These are phyloP conservation scores for Drosophila mettleri DNA, from an alignment of 2,888 invertebrate genomes.

Conservation along the genomic window DNA sequence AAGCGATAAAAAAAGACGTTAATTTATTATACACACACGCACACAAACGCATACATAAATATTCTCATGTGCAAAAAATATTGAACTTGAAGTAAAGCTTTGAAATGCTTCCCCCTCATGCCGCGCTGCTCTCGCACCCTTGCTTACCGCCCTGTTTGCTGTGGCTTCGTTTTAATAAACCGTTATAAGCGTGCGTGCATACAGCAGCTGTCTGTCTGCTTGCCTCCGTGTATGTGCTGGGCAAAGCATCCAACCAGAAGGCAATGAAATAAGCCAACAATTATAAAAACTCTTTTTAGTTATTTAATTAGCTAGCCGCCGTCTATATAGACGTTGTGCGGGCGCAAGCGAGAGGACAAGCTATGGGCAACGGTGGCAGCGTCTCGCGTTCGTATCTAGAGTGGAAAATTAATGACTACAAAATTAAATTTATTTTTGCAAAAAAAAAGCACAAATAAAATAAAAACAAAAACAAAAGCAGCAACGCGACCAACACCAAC, in stretches of 20 bases:
- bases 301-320: conserved; percentile 73
- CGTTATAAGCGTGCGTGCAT: conserved; percentile 52
- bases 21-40: conserved; percentile 63
- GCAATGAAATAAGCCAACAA: conserved; percentile 68
- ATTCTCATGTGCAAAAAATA: conserved; percentile 16
- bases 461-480: conserved; percentile 36
- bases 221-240: conserved; percentile 15
- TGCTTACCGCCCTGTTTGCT: conserved; percentile 13
- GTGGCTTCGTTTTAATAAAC: conserved; percentile 42
- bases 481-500: conserved; percentile 28
- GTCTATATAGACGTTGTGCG: conserved; percentile 22
- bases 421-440: conserved; percentile 82
- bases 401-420: conserved; percentile 81
- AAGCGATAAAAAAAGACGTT: conserved; percentile 74
- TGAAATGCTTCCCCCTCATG: conserved; percentile 9
- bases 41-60: conserved; percentile 9
- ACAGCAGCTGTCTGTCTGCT: conserved; percentile 21
- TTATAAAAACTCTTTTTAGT: conserved; percentile 76
- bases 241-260: conserved; percentile 52
- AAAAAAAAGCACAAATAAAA: conserved; percentile 41
- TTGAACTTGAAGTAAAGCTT: conserved; percentile 57
- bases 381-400: conserved; percentile 79
- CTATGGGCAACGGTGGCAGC: conserved; percentile 29
- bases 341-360: conserved; percentile 1
- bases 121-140: conserved; percentile 5